These are phyloP conservation scores for Temnothorax curvispinosus DNA, from an alignment of 1,140 invertebrate genomes.

Conservation along the genomic window DNA sequence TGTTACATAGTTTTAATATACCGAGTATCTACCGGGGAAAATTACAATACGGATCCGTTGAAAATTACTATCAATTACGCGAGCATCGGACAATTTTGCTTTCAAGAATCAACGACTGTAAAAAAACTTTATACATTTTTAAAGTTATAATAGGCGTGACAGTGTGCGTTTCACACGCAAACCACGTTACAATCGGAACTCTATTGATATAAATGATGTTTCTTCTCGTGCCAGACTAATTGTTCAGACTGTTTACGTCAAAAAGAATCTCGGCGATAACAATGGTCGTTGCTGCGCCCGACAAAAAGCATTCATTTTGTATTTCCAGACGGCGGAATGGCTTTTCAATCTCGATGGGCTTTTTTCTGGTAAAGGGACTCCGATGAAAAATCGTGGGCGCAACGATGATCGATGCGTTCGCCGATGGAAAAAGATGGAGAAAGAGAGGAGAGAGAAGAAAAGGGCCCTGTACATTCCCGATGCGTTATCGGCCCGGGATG, in stretches of 20 bases:
- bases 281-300: conserved; percentile 11
- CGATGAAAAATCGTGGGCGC: conserved; percentile 72
- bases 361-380: conserved; percentile 48
- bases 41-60: neutral
- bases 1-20: neutral
- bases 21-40: neutral
- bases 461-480: conserved; percentile 54
- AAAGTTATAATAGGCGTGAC: neutral
- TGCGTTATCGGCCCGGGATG: conserved; percentile 69
- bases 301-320: conserved; percentile 57
- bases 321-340: conserved; percentile 68
- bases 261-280: conserved; percentile 10
- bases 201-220: neutral
- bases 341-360: conserved; percentile 71
- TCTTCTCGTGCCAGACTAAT: neutral
- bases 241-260: neutral
- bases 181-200: neutral
- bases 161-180: neutral
- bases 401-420: conserved; percentile 73
- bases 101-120: neutral
- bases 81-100: neutral
- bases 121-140: neutral
- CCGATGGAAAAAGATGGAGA: conserved; percentile 48
- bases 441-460: conserved; percentile 60
- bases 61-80: conserved; percentile 1